Evolutionary conservation across 2,797 vertebrate species (phyloP), one percentile per base, ranked within the genome.

Genomic region (Microchirus variegatus): DNA sequence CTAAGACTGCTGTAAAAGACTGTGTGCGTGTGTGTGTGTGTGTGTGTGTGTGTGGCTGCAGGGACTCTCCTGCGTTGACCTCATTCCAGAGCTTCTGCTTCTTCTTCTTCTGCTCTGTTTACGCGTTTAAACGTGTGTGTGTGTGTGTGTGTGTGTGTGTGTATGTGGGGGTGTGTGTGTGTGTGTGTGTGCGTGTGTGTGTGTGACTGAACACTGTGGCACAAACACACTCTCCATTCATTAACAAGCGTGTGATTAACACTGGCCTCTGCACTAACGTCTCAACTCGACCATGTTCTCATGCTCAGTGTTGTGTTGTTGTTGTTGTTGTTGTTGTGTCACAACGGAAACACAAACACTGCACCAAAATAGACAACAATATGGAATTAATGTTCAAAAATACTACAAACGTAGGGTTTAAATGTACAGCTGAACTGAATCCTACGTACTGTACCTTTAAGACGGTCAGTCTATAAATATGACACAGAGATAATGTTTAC

Each of bases 51-150:
- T 64, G 68, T 64, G 53, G 54, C 70, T 78, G 77, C 41, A 78
- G 77, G 82, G 73, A 79, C 77, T 82, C 78, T 80, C 73, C 66
- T 67, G 66, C 62, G 72, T 66, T 89, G 89, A 87, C 88, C 89
- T 85, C 71, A 79, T 88, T 91, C 77, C 47, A 62, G 75, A 83
- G 73, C 78, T 78, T 76, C 73, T 77, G 73, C 77, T 53, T 22
- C 22, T 22, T 35, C 80, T 65, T 63, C 78, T 55, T 35, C 80
- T 65, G 64, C 53, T 52, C 11, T 67, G 52, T 78, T 79, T 63
- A 61, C 65, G 40, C 63, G 38, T 13, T 70, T 53, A 59, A 49
- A 44, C 67, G 38, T n/a, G 10, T 68, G 52, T 79, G 78, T 63
- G 60, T 66, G 41, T 66, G 40, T 15, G 68, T 54, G 60, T 46